phyloP scores from a whole-genome alignment of 2,113 vertebrate genomes.

The Cyphomyrus plagiostoma region DNA sequence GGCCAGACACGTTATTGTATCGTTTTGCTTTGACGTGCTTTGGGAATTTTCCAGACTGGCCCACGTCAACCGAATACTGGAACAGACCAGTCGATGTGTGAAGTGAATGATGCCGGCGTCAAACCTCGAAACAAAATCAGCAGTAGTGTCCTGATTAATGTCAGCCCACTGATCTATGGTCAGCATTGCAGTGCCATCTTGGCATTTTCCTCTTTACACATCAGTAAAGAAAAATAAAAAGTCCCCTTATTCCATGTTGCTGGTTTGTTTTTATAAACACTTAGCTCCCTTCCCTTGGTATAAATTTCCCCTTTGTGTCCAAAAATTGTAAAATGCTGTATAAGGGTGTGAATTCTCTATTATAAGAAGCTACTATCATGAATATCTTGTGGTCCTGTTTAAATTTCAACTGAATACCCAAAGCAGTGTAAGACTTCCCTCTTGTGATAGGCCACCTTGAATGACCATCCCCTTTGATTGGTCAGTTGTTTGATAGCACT shows the following conservation, averaged over 20 bases:
- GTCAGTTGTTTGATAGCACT: neutral
- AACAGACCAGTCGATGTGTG: neutral
- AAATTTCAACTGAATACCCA: neutral
- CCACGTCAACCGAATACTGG: neutral
- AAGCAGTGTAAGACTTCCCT: conserved; percentile 2
- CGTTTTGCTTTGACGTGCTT: neutral
- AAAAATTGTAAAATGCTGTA: conserved; percentile 6
- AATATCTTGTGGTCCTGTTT: conserved; percentile 13
- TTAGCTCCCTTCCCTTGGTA: neutral
- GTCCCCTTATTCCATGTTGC: neutral
- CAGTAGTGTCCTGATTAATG: neutral
- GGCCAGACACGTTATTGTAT: neutral
- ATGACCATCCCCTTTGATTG: neutral
- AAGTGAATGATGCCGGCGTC: neutral
- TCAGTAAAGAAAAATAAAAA: neutral
- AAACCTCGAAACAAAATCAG: neutral
- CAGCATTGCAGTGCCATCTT: neutral
- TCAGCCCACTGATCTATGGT: neutral
- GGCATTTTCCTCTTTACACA: neutral
- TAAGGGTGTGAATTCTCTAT: neutral
- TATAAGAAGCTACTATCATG: neutral
- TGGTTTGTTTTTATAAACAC: neutral
- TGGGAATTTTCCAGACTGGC: neutral
- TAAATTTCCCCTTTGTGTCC: neutral
- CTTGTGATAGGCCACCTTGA: neutral